A percentile compares a stretch with the other conserved stretches of the same genome.
These are phyloP conservation scores for Potamilus streckersoni DNA, from an alignment of 1,140 invertebrate genomes.

Conservation along the genomic window DNA sequence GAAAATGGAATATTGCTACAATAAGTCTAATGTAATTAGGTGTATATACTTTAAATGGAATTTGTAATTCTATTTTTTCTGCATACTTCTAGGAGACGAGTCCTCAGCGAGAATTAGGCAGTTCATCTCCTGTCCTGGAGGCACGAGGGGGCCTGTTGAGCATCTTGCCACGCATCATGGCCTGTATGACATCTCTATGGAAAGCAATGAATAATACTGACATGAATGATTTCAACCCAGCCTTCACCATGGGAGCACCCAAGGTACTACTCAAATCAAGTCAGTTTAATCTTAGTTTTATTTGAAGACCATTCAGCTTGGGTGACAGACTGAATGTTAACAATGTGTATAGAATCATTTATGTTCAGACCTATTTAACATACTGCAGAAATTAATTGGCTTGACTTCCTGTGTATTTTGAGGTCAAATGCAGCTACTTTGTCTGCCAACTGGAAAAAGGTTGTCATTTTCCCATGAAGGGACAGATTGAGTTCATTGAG, in stretches of 20 bases:
- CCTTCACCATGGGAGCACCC: constrained; percentile 63
- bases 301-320: too few relatives aligned
- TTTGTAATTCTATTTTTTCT: not conserved
- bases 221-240: constrained; percentile 67
- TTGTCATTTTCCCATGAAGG: too few relatives aligned
- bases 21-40: not conserved
- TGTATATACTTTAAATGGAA: not conserved
- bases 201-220: constrained; percentile 72
- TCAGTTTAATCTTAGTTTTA: too few relatives aligned
- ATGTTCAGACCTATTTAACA: too few relatives aligned
- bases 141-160: constrained; percentile 81
- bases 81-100: constrained; percentile 54
- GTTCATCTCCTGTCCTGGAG: constrained; percentile 68
- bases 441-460: too few relatives aligned
- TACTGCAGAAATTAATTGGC: too few relatives aligned
- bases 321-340: too few relatives aligned
- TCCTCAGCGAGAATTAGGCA: constrained; percentile 52
- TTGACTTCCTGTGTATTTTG: too few relatives aligned
- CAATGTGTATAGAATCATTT: too few relatives aligned
- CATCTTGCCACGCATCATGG: constrained; percentile 85
- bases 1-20: too few relatives aligned
- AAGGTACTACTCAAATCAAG: constrained; percentile 47
- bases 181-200: constrained; percentile 85
- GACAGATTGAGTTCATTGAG: too few relatives aligned
- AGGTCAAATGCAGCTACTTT: too few relatives aligned